phyloP scores from a whole-genome alignment of 2,888 invertebrate genomes.

The Amphipoea oculea region DNA sequence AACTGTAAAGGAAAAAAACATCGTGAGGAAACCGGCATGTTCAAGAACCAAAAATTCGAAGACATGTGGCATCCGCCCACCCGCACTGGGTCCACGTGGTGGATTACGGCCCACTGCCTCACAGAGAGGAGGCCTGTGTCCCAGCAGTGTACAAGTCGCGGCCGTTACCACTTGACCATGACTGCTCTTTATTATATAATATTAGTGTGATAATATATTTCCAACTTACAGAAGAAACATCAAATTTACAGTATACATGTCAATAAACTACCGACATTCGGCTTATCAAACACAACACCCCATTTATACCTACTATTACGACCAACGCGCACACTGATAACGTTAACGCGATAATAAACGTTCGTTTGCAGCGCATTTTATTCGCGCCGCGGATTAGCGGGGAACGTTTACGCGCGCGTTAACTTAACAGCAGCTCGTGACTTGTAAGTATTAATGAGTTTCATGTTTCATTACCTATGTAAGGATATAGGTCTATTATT shows the following conservation, averaged over 20 bases:
- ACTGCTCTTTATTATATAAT: too few relatives aligned
- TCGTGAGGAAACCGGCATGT: too few relatives aligned
- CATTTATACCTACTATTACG: slow-evolving; percentile 51
- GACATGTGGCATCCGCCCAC: too few relatives aligned
- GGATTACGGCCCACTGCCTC: too few relatives aligned
- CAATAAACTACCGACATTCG: slow-evolving; percentile 58
- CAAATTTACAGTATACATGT: neutral
- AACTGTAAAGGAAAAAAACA: too few relatives aligned
- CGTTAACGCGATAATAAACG: slow-evolving; percentile 64
- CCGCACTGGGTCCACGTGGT: too few relatives aligned
- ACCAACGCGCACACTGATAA: slow-evolving; percentile 56
- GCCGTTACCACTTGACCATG: too few relatives aligned
- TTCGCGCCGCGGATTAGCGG: slow-evolving; percentile 71
- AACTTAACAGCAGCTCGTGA: slow-evolving; percentile 68
- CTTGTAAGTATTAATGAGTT: slow-evolving; percentile 74
- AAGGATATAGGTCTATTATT: slow-evolving; percentile 16
- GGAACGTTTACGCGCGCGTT: slow-evolving; percentile 69
- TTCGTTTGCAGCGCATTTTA: slow-evolving; percentile 65
- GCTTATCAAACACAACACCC: slow-evolving; percentile 64
- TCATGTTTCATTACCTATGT: slow-evolving; percentile 61
- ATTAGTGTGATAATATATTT: neutral
- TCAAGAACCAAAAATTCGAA: too few relatives aligned
- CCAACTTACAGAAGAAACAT: neutral
- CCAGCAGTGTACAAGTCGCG: too few relatives aligned
- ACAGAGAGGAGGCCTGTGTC: too few relatives aligned